A percentile compares a stretch with the other conserved stretches of the same genome.
Conservation (phyloP, 2,888 invertebrate species). For the Monoplex corrugatus region DNA sequence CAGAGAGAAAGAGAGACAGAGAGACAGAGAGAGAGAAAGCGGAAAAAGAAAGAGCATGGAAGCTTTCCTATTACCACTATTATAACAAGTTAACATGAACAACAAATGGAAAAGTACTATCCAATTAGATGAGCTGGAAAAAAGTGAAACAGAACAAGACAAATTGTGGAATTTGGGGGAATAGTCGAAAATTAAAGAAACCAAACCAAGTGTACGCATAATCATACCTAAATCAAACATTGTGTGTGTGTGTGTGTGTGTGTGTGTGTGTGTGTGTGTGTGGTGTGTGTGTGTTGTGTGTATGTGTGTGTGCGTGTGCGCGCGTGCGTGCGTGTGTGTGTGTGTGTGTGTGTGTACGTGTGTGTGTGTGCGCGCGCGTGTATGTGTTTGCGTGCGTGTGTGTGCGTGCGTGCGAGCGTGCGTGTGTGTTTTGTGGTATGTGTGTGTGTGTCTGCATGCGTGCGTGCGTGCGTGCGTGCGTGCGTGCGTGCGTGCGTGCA, state of each 20-base stretch:
- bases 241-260: neutral
- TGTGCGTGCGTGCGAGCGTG: neutral
- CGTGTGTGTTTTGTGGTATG: neutral
- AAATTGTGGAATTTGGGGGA: too few species aligned
- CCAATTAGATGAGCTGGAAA: too few species aligned
- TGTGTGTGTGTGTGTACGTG: conserved; percentile 1
- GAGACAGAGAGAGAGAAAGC: neutral
- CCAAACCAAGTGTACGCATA: too few species aligned
- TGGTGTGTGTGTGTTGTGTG: conserved; percentile 17
- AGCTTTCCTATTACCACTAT: too few species aligned
- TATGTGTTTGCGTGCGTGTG: conserved; percentile 9
- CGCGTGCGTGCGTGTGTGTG: neutral
- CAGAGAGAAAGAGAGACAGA: neutral
- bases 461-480: neutral
- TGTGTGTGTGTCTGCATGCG: neutral
- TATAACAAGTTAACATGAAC: too few species aligned
- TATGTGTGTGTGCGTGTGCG: neutral
- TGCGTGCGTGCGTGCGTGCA: neutral
- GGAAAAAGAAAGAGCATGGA: neutral
- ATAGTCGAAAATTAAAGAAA: too few species aligned
- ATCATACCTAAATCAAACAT: too few species aligned
- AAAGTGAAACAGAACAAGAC: too few species aligned
- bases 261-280: neutral
- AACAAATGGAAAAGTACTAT: too few species aligned
- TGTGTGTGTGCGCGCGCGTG: conserved; percentile 4